These are phyloP conservation scores for Girardia tigrina DNA, from an alignment of 2,888 invertebrate genomes.

Conservation along the genomic window DNA sequence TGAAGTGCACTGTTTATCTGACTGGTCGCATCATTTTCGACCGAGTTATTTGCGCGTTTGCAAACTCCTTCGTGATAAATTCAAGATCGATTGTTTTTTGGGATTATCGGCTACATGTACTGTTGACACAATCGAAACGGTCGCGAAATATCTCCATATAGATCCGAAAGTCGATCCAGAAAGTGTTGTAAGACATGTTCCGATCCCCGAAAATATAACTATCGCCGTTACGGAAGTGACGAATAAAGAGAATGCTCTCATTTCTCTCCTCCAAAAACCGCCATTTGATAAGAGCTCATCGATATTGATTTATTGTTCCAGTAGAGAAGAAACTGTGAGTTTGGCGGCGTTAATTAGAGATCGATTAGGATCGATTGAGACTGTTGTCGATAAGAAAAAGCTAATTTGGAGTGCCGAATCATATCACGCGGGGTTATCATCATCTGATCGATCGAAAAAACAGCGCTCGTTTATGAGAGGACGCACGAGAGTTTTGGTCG, in stretches of 20 bases:
- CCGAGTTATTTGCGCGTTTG: conserved; percentile 52
- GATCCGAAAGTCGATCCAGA: not conserved
- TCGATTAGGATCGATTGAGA: conserved; percentile 55
- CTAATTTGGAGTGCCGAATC: conserved; percentile 56
- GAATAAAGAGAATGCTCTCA: conserved; percentile 54
- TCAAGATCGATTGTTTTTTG: conserved; percentile 31
- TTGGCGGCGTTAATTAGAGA: conserved; percentile 69
- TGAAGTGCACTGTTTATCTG: conserved; percentile 49
- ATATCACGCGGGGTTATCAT: conserved; percentile 80
- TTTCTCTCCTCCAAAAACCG: conserved; percentile 60
- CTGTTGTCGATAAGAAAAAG: not conserved
- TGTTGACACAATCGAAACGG: not conserved
- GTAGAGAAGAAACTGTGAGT: conserved; percentile 71
- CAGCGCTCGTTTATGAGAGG: conserved; percentile 67
- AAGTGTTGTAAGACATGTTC: conserved; percentile 5
- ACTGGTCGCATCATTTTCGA: conserved; percentile 54
- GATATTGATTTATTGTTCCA: conserved; percentile 80
- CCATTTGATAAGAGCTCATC: conserved; percentile 59
- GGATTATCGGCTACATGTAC: conserved; percentile 36
- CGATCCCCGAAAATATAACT: conserved; percentile 25
- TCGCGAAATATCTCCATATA: not conserved
- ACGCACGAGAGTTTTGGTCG: conserved; percentile 57
- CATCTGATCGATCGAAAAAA: conserved; percentile 65
- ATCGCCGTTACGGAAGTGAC: conserved; percentile 24
- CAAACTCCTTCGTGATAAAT: conserved; percentile 39